These are phyloP conservation scores for Orientallactaga sibirica DNA, from an alignment of 2,797 vertebrate genomes.

Conservation along the genomic window DNA sequence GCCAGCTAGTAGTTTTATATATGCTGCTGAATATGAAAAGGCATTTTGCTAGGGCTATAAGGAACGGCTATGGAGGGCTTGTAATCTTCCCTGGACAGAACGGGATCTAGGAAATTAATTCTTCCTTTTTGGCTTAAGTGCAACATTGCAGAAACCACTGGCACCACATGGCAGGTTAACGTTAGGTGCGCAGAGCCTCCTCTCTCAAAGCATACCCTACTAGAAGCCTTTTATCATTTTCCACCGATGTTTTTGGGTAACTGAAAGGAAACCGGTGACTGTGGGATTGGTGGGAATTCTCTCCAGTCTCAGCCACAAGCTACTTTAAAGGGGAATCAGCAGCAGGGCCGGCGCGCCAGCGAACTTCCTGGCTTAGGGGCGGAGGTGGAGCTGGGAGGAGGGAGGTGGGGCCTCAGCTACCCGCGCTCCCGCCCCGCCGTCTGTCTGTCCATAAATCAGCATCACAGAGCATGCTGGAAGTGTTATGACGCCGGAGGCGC, in stretches of 20 bases:
- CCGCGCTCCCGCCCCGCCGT: no score
- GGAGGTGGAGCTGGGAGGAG: neutral
- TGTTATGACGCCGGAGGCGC: conserved; percentile 21
- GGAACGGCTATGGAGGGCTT: neutral
- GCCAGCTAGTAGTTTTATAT: neutral
- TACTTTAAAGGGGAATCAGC: neutral
- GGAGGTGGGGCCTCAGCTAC: neutral
- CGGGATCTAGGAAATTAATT: conserved; percentile 51
- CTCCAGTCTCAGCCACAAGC: neutral
- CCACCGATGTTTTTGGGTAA: neutral
- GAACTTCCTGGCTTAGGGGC: conserved; percentile 5
- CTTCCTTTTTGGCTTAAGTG: conserved; percentile 1
- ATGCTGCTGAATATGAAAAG: neutral
- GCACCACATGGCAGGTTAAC: conserved; percentile 25
- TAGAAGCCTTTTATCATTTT: conserved; percentile 47
- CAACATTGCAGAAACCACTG: conserved; percentile 54
- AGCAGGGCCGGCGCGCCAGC: neutral
- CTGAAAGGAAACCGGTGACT: neutral
- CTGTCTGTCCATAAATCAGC: conserved; percentile 47
- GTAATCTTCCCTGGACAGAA: neutral
- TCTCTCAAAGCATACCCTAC: neutral
- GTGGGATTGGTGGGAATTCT: neutral
- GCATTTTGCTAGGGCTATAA: neutral
- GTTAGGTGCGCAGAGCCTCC: conserved; percentile 1
- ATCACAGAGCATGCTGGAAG: conserved; percentile 8